phyloP scores from a whole-genome alignment of 2,113 vertebrate species.

The Tympanuchus pallidicinctus region DNA sequence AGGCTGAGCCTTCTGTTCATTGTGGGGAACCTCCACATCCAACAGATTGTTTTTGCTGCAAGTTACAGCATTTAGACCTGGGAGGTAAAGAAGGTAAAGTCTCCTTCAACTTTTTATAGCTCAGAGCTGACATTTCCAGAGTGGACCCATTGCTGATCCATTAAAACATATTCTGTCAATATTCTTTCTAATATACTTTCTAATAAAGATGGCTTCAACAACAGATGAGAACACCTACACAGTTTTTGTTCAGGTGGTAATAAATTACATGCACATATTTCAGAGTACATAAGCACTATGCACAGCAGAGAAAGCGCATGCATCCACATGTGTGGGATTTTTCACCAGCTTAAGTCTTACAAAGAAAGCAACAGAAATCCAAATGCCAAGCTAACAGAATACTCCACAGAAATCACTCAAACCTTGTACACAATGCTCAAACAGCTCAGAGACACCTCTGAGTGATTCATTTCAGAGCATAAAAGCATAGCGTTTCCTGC shows the following conservation, averaged over 20 bases:
- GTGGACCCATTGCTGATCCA: neutral
- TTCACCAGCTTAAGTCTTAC: neutral
- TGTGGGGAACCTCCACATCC: fast-evolving
- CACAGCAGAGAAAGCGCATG: neutral
- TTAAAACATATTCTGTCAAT: neutral
- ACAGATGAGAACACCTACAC: neutral
- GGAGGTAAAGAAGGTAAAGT: neutral
- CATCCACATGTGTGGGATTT: fast-evolving
- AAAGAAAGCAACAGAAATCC: neutral
- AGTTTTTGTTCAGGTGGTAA: neutral
- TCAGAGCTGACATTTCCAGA: neutral
- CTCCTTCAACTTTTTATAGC: neutral
- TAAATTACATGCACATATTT: neutral
- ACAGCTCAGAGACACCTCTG: neutral
- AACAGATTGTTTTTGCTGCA: neutral
- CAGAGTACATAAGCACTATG: neutral
- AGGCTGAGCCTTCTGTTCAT: neutral
- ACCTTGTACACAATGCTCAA: neutral
- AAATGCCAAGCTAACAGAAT: neutral
- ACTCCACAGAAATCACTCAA: neutral
- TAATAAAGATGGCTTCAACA: neutral
- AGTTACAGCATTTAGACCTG: neutral
- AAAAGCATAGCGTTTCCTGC: neutral
- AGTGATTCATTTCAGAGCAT: neutral
- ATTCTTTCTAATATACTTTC: neutral